Conservation (phyloP, 2,888 invertebrate species). For the Drosophila borealis region DNA sequence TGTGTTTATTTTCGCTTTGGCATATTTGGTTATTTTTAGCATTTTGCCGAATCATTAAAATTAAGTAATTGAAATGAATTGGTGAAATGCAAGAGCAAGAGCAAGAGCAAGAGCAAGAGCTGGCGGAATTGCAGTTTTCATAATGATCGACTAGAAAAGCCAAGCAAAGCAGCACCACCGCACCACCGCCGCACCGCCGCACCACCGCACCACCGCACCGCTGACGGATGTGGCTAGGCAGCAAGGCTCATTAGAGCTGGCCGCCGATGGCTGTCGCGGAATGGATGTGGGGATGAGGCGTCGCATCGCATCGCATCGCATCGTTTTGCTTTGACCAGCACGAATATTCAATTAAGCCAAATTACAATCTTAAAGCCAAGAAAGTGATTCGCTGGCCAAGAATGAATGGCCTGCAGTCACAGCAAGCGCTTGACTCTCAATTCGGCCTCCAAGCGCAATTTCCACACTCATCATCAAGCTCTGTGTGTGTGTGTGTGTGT, state of each 20-base stretch:
- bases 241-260: slow-evolving; percentile 39
- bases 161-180: slow-evolving; percentile 1
- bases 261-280: slow-evolving; percentile 38
- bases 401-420: slow-evolving; percentile 40
- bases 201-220: background rate
- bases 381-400: slow-evolving; percentile 64
- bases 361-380: slow-evolving; percentile 73
- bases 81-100: slow-evolving; percentile 38
- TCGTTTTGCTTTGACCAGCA: slow-evolving; percentile 63
- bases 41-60: slow-evolving; percentile 49
- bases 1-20: slow-evolving; percentile 9
- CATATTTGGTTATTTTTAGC: slow-evolving; percentile 27
- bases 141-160: slow-evolving; percentile 24
- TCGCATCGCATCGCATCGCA: slow-evolving; percentile 22
- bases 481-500: background rate
- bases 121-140: slow-evolving; percentile 41
- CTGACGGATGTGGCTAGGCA: slow-evolving; percentile 50
- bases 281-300: slow-evolving; percentile 39
- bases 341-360: slow-evolving; percentile 77
- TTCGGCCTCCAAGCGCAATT: slow-evolving; percentile 16
- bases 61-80: slow-evolving; percentile 54
- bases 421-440: background rate
- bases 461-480: slow-evolving; percentile 19
- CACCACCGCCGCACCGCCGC: slow-evolving; percentile 6
- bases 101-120: slow-evolving; percentile 5